phyloP scores from a whole-genome alignment of 1,140 invertebrate species.

The Subanguina moxae region DNA sequence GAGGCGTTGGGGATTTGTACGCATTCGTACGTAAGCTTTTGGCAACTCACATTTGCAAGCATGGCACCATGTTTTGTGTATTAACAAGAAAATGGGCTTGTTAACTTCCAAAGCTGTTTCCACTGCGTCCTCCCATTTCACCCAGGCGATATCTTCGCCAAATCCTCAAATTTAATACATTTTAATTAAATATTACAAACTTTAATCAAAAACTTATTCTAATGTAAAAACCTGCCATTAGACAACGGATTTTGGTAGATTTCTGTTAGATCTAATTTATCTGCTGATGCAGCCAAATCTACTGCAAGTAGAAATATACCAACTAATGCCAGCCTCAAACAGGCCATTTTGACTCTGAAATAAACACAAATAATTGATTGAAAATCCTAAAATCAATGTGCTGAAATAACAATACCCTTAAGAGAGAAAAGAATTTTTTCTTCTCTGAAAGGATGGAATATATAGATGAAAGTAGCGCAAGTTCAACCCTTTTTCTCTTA shows the following conservation, averaged over 20 bases:
- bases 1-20: no score
- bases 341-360: no score
- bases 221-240: conserved; percentile 19
- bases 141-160: conserved; percentile 56
- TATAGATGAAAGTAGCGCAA: no score
- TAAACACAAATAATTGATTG: no score
- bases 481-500: no score
- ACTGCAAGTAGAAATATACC: neutral
- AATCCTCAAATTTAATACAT: conserved; percentile 47
- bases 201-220: no score
- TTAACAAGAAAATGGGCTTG: conserved; percentile 57
- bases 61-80: conserved; percentile 59
- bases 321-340: neutral
- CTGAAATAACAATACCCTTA: no score
- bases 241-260: conserved; percentile 35
- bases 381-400: no score
- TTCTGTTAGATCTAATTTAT: conserved; percentile 24
- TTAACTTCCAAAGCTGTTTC: conserved; percentile 53
- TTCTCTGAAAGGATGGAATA: no score
- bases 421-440: no score
- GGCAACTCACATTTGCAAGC: conserved; percentile 54
- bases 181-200: no score
- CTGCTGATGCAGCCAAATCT: neutral
- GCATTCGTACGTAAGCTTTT: no score
- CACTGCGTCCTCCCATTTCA: conserved; percentile 58